Percentiles rank a stretch among this genome's conserved stretches.
phyloP scores from a whole-genome alignment of 1,140 invertebrate species.

The Drosophila asahinai region DNA sequence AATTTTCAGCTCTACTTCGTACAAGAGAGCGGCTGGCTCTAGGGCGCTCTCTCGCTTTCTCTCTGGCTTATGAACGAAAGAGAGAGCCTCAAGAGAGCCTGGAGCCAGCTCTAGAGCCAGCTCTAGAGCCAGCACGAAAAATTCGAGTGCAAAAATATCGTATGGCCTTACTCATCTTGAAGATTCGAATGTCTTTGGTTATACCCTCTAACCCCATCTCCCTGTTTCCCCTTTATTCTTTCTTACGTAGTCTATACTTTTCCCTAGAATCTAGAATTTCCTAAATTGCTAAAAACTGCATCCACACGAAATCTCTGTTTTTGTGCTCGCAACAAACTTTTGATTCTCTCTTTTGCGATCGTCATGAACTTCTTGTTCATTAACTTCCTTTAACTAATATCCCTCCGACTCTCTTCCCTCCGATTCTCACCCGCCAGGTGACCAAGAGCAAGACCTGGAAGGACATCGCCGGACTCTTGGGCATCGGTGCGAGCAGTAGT shows the following conservation, averaged over 20 bases:
- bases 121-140: too few relatives aligned
- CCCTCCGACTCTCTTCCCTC: slow-evolving; percentile 18
- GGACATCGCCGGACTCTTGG: slow-evolving; percentile 96
- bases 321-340: slow-evolving; percentile 46
- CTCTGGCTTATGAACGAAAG: too few relatives aligned
- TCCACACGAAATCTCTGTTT: slow-evolving; percentile 36
- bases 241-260: slow-evolving; percentile 7
- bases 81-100: too few relatives aligned
- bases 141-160: too few relatives aligned
- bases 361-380: slow-evolving; percentile 8
- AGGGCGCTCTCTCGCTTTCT: too few relatives aligned
- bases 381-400: background rate
- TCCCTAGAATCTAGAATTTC: background rate
- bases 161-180: too few relatives aligned
- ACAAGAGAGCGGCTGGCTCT: too few relatives aligned
- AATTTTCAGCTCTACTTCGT: too few relatives aligned
- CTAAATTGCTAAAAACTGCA: slow-evolving; percentile 35
- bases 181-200: background rate
- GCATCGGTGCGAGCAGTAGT: slow-evolving; percentile 97
- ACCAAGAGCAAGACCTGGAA: slow-evolving; percentile 99
- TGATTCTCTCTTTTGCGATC: slow-evolving; percentile 32
- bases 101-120: too few relatives aligned
- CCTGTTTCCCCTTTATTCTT: background rate
- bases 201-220: background rate
- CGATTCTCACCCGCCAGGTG: slow-evolving; percentile 88